phyloP scores from a whole-genome alignment of 2,113 vertebrate genomes.

The Noctilio leporinus region DNA sequence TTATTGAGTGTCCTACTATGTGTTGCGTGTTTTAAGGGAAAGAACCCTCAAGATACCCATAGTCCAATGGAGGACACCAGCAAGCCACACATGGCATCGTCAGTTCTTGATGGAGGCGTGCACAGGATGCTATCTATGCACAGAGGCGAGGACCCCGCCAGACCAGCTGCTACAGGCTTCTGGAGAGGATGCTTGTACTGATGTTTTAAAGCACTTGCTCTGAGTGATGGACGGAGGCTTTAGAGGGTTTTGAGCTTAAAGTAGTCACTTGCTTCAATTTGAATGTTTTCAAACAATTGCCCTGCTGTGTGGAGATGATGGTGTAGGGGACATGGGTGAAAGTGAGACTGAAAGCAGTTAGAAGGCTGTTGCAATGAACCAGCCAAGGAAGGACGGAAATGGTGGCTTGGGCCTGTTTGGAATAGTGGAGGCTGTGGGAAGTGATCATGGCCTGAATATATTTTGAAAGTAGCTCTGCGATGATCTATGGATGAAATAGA shows the following conservation, averaged over 20 bases:
- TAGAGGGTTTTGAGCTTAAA: not conserved
- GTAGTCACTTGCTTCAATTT: not conserved
- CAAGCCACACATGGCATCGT: not conserved
- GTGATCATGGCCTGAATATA: not conserved
- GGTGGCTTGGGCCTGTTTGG: not conserved
- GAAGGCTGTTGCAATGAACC: not conserved
- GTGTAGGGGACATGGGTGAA: not conserved
- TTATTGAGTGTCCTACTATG: rapidly evolving
- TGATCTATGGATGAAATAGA: not conserved
- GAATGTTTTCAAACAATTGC: not conserved
- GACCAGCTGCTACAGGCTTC: not conserved
- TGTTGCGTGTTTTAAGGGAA: not conserved
- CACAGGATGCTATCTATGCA: not conserved
- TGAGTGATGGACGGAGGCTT: not conserved
- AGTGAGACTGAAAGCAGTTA: not conserved
- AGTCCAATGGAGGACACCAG: not conserved
- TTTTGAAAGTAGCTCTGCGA: not conserved
- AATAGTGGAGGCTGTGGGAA: not conserved
- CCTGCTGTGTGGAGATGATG: not conserved
- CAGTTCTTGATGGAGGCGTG: not conserved
- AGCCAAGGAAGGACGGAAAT: not conserved
- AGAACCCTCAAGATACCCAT: not conserved
- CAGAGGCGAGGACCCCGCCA: not conserved
- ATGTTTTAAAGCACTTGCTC: not conserved
- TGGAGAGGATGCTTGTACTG: not conserved